Evolutionary conservation across 2,113 vertebrate genomes (phyloP).

Genomic region (Ascaphus truei): DNA sequence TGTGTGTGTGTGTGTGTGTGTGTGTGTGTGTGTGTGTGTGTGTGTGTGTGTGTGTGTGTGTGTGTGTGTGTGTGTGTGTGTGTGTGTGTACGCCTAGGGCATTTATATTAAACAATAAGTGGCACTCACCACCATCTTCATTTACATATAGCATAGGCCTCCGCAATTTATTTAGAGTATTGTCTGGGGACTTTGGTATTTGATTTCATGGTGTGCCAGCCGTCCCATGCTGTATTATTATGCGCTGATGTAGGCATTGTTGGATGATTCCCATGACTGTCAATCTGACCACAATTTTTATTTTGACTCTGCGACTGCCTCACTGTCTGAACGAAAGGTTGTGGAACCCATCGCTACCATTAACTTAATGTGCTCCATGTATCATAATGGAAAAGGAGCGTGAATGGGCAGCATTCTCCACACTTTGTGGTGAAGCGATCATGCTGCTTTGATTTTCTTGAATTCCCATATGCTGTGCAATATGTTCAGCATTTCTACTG

Average conservation of each 20-base stretch:
- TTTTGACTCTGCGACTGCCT: conserved; percentile 24
- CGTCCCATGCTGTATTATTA: conserved; percentile 9
- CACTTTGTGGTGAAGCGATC: conserved; percentile 21
- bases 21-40: not conserved
- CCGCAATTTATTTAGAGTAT: not conserved
- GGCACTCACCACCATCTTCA: not conserved
- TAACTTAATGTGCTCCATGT: conserved; percentile 28
- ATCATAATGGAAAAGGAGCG: conserved; percentile 17
- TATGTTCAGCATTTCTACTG: not conserved
- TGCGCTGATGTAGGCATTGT: not conserved
- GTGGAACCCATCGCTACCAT: conserved; percentile 23
- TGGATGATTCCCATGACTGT: conserved; percentile 12
- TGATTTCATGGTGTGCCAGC: conserved; percentile 5
- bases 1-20: not conserved
- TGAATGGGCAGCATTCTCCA: conserved; percentile 26
- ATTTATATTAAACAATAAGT: not conserved
- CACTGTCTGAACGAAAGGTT: not conserved
- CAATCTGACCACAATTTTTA: conserved; percentile 20
- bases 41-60: not conserved
- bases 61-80: too few relatives aligned
- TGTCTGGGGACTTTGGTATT: not conserved
- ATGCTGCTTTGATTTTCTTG: conserved; percentile 25
- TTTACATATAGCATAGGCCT: not conserved
- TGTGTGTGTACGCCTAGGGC: not conserved
- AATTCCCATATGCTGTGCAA: conserved; percentile 16